Base-by-base conservation (phyloP, 2,888 invertebrate genomes). In the Carpatolechia fugitivella region DNA sequence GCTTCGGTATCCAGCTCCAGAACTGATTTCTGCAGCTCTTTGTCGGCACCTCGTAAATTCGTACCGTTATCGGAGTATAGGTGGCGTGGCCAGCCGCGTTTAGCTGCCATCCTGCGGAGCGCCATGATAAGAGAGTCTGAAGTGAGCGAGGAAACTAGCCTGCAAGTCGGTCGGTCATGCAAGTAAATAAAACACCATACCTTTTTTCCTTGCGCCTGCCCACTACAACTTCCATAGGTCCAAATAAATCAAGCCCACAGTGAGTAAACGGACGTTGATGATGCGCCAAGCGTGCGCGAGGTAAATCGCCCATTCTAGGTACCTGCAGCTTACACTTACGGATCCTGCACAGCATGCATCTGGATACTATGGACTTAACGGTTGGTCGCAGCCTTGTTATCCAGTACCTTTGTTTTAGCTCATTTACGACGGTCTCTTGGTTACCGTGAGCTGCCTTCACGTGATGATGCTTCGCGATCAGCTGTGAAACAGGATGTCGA, bases 151-250 rank as follows among this genome's bases (percentile, higher is more conserved):
- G 16, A 7, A 0, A 64, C 63, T 0, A 61, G 0, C 46, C 62
- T 61, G 5, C 65, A 54, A 0, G 64, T 56, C n/a, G n/a, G n/a
- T n/a, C n/a, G 0, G 63, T 63, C 1, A 68, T 33, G 30, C 68
- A 68, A 1, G 66, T 66, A 29, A 66, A 68, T 11, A 66, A 35
- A 0, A 65, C 64, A 0, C 65, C 66, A 29, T 63, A 66, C 11
- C 63, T 46, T 35, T 61, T 62, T 20, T 61, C 60, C 4, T 57
- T 13, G 0, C 57, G 56, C 14, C 63, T 38, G 0, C 64, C 65
- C 0, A 65, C 46, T 0, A 60, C 56, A 30, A 30, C 30, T 7
- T n/a, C n/a, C n/a, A n/a, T n/a, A n/a, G n/a, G n/a, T n/a, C n/a
- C n/a, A n/a, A n/a, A n/a, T n/a, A n/a, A 7, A 30, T 30, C 30